A percentile compares a stretch with the other conserved stretches of the same genome.
Evolutionary conservation across 2,888 invertebrate genomes (phyloP).

Genomic region (Auanema freiburgensis): DNA sequence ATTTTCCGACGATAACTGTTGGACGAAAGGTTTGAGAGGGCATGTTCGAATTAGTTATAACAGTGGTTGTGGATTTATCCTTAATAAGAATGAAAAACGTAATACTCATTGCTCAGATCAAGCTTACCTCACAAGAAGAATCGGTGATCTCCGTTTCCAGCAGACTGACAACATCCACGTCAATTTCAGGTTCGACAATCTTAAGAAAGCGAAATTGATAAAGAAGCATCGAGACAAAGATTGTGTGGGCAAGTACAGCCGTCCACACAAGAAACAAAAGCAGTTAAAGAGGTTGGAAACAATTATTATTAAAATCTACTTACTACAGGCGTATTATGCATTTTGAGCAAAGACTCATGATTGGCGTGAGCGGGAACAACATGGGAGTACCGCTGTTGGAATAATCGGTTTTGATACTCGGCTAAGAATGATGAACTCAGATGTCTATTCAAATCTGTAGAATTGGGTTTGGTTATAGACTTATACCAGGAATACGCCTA

Average conservation of each 20-base stretch:
- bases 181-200: slow-evolving; percentile 27
- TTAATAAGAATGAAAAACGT: too few relatives aligned
- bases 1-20: slow-evolving; percentile 26
- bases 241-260: too few relatives aligned
- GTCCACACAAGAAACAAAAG: too few relatives aligned
- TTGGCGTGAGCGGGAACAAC: slow-evolving; percentile 2
- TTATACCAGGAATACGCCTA: too few relatives aligned
- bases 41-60: too few relatives aligned
- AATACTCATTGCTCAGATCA: too few relatives aligned
- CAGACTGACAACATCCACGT: slow-evolving; percentile 40
- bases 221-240: not conserved
- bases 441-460: too few relatives aligned
- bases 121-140: not conserved
- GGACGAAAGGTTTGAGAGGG: slow-evolving; percentile 19
- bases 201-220: not conserved
- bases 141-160: slow-evolving; percentile 30
- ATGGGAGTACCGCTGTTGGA: too few relatives aligned
- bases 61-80: not conserved
- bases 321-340: slow-evolving; percentile 22
- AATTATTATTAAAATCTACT: not conserved
- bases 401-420: too few relatives aligned
- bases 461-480: too few relatives aligned
- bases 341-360: slow-evolving; percentile 15
- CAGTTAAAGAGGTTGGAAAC: too few relatives aligned
- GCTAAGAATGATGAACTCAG: too few relatives aligned